These are phyloP conservation scores for Drosophila falleni DNA, from an alignment of 2,888 invertebrate genomes.

Conservation along the genomic window DNA sequence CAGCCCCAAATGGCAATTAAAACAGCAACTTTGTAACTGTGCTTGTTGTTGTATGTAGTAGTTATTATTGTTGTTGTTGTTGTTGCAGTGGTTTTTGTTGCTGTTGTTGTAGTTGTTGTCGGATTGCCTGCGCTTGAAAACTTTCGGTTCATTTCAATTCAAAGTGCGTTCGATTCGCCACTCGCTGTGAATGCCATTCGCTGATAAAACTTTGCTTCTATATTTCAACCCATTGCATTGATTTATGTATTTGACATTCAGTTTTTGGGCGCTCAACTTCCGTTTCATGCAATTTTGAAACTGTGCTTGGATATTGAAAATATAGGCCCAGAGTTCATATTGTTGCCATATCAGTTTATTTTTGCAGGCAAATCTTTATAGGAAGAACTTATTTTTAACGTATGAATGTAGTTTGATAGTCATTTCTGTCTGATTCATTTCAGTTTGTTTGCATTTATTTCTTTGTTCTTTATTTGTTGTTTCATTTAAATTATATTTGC, in stretches of 20 bases:
- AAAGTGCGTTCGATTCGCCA: constrained; percentile 37
- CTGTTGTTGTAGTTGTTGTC: constrained; percentile 14
- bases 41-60: constrained; percentile 15
- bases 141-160: constrained; percentile 45
- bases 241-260: constrained; percentile 33
- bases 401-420: neutral
- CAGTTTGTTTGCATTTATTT: too few species aligned
- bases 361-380: neutral
- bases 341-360: neutral
- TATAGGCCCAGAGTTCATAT: constrained; percentile 6
- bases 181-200: constrained; percentile 14
- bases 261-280: constrained; percentile 12
- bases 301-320: constrained; percentile 16
- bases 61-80: constrained; percentile 12
- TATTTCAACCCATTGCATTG: constrained; percentile 9
- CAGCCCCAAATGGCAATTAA: constrained; percentile 51
- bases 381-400: neutral
- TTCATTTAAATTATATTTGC: neutral
- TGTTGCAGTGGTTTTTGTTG: too few species aligned
- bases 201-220: constrained; percentile 23
- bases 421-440: too few species aligned
- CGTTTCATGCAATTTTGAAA: constrained; percentile 19
- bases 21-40: constrained; percentile 29
- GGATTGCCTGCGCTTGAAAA: constrained; percentile 32
- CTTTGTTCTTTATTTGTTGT: too few species aligned